A percentile compares a stretch with the other conserved stretches of the same genome.
Conservation (phyloP, 2,888 invertebrate genomes). For the Plebejus anna region DNA sequence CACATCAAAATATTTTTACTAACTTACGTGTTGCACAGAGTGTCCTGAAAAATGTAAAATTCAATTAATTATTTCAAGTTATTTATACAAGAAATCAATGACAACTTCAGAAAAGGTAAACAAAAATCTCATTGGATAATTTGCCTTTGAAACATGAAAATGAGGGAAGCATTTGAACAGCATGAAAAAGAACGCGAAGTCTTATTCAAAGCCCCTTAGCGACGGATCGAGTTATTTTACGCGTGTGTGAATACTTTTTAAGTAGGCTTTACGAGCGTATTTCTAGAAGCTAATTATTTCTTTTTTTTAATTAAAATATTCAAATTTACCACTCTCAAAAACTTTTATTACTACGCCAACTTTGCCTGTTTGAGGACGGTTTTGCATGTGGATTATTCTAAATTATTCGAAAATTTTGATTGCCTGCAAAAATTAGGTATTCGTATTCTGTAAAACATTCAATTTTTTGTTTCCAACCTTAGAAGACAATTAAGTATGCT, state of each 20-base stretch:
- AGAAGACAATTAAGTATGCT: constrained; percentile 73
- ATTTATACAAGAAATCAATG: neutral
- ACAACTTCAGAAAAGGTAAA: neutral
- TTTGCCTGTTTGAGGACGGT: constrained; percentile 48
- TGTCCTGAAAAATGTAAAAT: neutral
- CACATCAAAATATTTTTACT: neutral
- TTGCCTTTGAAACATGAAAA: constrained; percentile 50
- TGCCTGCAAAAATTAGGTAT: constrained; percentile 62
- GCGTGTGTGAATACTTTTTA: constrained; percentile 51
- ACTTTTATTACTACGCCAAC: constrained; percentile 57
- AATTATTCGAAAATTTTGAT: constrained; percentile 71
- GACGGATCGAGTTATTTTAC: constrained; percentile 52
- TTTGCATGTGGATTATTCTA: constrained; percentile 65
- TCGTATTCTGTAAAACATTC: constrained; percentile 56
- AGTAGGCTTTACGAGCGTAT: constrained; percentile 50
- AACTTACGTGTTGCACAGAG: neutral
- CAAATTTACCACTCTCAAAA: constrained; percentile 51
- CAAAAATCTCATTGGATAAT: constrained; percentile 24
- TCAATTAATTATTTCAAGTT: neutral
- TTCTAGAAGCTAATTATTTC: constrained; percentile 49
- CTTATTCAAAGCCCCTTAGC: constrained; percentile 50
- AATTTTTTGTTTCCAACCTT: constrained; percentile 64
- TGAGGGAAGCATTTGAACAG: constrained; percentile 51
- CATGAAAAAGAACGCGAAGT: constrained; percentile 47
- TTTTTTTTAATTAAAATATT: constrained; percentile 61